Evolutionary conservation across 2,888 invertebrate species (phyloP), one percentile per base, ranked within the genome.

Genomic region (Polydrusus cervinus): DNA sequence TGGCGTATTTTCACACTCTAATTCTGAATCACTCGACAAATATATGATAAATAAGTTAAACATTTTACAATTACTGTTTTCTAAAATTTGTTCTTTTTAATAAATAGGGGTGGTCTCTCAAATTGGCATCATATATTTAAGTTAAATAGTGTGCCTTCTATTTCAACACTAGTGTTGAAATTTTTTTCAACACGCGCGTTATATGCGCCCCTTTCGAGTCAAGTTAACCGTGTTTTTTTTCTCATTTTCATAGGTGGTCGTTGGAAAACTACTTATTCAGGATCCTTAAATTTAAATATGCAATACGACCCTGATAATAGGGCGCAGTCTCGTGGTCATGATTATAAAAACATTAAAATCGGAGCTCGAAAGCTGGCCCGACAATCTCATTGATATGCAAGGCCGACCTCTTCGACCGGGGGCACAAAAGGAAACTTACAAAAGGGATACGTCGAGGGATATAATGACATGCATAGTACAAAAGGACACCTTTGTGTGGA

Each of bases 341-440:
- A 87, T 87, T 87, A 87, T 87, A 87, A 87, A 87, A 87, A 87
- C 86, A 87, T 87, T 86, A 86, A 86, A 86, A 86, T 86, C 86
- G 82, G 74, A 74, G 71, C 77, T 57, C 65, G 76, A 76, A 80
- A 79, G 83, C 83, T 82, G 80, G 81, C 80, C 81, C 81, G 82
- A 80, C 82, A 80, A 78, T 79, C 85, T 86, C 85, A 86, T 87
- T 86, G 86, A 83, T 86, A 87, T 87, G 87, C 87, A 86, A 86
- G 86, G 84, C 84, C 83, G 83, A 82, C 82, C 84, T 84, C 82
- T 83, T 84, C 84, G 82, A 75, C 76, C 74, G 83, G 82, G 82
- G 80, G 81, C 78, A 83, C 84, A 86, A 86, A 85, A 86, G 85
- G 85, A 82, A 82, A 81, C 83, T 82, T 82, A 86, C 86, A 86